Evolutionary conservation across 2,113 vertebrate genomes (phyloP).

Genomic region (Craseonycteris thonglongyai): DNA sequence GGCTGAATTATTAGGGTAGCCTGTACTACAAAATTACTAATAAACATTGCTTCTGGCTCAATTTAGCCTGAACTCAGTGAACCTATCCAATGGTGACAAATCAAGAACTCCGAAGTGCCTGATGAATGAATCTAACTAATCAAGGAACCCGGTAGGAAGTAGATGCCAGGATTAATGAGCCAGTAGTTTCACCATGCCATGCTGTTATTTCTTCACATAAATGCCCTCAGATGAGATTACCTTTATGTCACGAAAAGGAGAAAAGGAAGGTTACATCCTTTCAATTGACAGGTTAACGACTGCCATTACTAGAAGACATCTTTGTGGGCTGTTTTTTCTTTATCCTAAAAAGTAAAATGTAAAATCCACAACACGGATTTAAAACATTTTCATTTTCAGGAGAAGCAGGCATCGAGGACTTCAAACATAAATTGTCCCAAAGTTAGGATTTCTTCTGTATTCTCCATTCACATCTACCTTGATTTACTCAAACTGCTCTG

Average conservation of each 20-base stretch:
- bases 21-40: constrained; percentile 85
- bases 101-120: constrained; percentile 81
- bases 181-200: constrained; percentile 80
- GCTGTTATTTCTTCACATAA: constrained; percentile 84
- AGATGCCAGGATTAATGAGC: constrained; percentile 85
- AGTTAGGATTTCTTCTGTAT: constrained; percentile 38
- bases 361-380: constrained; percentile 76
- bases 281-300: constrained; percentile 81
- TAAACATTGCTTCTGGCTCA: constrained; percentile 85
- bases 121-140: constrained; percentile 84
- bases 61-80: constrained; percentile 84
- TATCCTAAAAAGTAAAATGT: constrained; percentile 76
- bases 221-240: constrained; percentile 83
- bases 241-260: constrained; percentile 83
- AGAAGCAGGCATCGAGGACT: constrained; percentile 53
- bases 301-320: constrained; percentile 75
- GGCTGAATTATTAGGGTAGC: constrained; percentile 82
- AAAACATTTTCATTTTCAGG: constrained; percentile 75
- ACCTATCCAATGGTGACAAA: constrained; percentile 82
- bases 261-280: constrained; percentile 82
- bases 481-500: constrained; percentile 59
- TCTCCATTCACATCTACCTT: constrained; percentile 44
- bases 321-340: constrained; percentile 75
- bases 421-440: constrained; percentile 42
- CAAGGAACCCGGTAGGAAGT: constrained; percentile 82